These are phyloP conservation scores for Hyles vespertilio DNA, from an alignment of 1,140 invertebrate species.

Conservation along the genomic window DNA sequence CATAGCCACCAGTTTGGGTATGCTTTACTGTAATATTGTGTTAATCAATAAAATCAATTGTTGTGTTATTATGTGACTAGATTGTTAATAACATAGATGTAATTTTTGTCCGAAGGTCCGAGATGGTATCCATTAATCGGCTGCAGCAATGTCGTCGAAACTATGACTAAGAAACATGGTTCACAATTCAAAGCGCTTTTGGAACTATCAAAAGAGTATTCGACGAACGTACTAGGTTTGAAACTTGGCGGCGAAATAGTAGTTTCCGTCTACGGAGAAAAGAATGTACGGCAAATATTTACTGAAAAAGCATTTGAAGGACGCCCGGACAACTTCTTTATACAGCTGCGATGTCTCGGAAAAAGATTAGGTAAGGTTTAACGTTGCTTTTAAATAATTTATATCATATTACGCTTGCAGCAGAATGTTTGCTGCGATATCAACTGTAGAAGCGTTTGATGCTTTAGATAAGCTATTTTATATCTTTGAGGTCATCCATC, in stretches of 20 bases:
- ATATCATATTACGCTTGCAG: background rate
- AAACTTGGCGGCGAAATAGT: conserved; percentile 79
- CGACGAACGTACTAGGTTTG: conserved; percentile 80
- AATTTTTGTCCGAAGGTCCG: conserved; percentile 78
- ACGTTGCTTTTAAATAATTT: no score
- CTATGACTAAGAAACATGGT: conserved; percentile 72
- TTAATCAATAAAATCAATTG: background rate
- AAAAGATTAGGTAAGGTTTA: conserved; percentile 46
- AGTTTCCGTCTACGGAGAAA: conserved; percentile 78
- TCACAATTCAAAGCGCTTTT: conserved; percentile 80
- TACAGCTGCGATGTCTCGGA: conserved; percentile 82
- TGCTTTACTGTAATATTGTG: background rate
- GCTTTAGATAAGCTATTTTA: no score
- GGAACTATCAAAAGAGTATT: conserved; percentile 77
- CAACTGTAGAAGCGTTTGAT: no score
- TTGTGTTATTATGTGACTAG: no score
- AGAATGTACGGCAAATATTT: conserved; percentile 76
- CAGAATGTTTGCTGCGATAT: no score
- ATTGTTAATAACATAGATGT: no score
- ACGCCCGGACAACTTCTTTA: conserved; percentile 84
- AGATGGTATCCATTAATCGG: conserved; percentile 81
- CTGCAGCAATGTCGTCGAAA: conserved; percentile 77
- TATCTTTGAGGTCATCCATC: no score
- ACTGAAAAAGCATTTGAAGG: conserved; percentile 81
- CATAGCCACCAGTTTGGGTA: no score